Evolutionary conservation across 2,888 invertebrate genomes (phyloP), one percentile per base, ranked within the genome.

Genomic region (Schrankia costaestrigalis): DNA sequence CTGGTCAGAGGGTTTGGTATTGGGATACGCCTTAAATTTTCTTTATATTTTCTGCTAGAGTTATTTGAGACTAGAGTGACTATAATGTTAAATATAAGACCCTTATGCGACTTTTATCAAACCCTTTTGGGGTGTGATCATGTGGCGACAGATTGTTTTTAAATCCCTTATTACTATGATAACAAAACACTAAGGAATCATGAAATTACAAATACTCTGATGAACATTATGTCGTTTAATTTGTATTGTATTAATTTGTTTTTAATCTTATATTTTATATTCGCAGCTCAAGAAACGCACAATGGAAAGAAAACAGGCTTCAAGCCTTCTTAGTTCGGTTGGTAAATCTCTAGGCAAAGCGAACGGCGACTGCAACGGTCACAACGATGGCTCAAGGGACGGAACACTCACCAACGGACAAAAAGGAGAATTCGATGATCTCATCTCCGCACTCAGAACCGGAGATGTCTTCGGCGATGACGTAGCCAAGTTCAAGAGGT

Each of bases 391-490:
- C 1, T 71, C 79, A 0, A 69, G 79, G 0, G 84, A 87, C 36
- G 71, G 75, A 0, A 73, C 78, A 0, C 66, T 77, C 10, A 73
- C 80, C 17, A 81, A 81, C 66, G 86, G 83, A 8, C 90, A 89
- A 63, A 92, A 96, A 65, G 97, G 97, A 5, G 98, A 98, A 81
- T 98, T 98, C 78, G 98, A 98, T 69, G 98, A 98, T 80, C 89
- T 98, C 56, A 98, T 98, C 70, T 97, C 97, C 0, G 98, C 98
- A 0, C 78, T 98, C 31, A 85, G 97, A 40, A 97, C 98, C 0
- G 98, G 98, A 0, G 97, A 97, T 65, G 97, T 97, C 0, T 98
- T 97, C 67, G 97, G 97, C 0, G 97, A 97, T 69, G 97, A 97
- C 71, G 95, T 97, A 63, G 97, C 97, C 33, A 97, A 97, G 81